Base-by-base conservation (phyloP, 2,113 vertebrate species). In the Marmota monax region DNA sequence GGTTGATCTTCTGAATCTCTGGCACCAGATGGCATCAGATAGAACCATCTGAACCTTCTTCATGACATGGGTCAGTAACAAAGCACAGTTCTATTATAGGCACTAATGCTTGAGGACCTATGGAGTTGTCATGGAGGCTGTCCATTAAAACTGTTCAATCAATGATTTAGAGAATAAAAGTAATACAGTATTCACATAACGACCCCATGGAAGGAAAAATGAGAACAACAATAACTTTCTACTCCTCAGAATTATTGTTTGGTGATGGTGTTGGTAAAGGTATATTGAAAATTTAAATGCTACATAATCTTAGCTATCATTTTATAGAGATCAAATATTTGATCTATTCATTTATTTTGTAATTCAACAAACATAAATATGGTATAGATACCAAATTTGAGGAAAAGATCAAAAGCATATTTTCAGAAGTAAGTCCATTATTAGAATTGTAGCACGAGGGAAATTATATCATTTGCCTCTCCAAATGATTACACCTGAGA, bases 301-400 rank as follows among this genome's bases (percentile, higher is more conserved):
- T 45, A 34, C 69, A 39, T 3, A 76, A 86, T 20, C 70, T 45
- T 58, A 53, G 32, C 22, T 74, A 67, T 89, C 23, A 73, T 48
- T 96, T 95, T 73, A 77, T 69, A 48, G 51, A 65, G n/a, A 65
- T 63, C 51, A 94, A 90, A 82, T 92, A 88, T 94, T 95, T 96
- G 37, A 83, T 6, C 23, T 86, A 53, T 53, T 96, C 51, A 89
- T 77, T 96, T 74, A 53, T 86, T 97, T 96, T 58, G 84, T 78
- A 95, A 70, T 88, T 96, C 69, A 93, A 89, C 83, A 94, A 96
- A 87, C 42, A 90, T 93, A 94, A 96, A 93, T 76, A 93, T 27
- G 11, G 7, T 69, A 67, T 61, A 92, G 37, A 92, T 4, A 95
- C 25, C 27, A 94, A 96, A 94, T 91, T 0, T 91, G 70, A 96